Conservation (phyloP, 2,113 vertebrate species). For the Tricholaema leucomelas region DNA sequence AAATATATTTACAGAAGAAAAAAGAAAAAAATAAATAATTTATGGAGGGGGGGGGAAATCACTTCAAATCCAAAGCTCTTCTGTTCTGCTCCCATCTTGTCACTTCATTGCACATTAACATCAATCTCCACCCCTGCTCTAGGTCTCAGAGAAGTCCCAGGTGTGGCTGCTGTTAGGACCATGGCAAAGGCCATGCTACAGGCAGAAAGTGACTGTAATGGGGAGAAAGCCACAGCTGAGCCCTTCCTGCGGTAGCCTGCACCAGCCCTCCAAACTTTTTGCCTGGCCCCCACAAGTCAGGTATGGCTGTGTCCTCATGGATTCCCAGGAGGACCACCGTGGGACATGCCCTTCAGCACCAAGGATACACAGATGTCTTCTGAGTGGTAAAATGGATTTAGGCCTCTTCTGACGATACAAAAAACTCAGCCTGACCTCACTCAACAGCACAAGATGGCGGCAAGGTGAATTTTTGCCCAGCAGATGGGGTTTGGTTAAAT, state of each 20-base stretch:
- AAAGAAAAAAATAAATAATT: conserved; percentile 97
- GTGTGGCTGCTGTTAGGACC: background rate
- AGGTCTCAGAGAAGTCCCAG: background rate
- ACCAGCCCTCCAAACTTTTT: background rate
- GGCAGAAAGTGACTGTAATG: background rate
- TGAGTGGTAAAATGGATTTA: background rate
- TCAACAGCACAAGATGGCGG: background rate
- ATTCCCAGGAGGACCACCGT: background rate
- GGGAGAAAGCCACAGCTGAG: background rate
- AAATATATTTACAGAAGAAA: conserved; percentile 99
- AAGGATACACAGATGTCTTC: background rate
- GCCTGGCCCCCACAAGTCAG: background rate
- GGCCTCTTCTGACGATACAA: background rate
- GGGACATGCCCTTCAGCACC: background rate
- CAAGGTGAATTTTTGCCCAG: conserved; percentile 33
- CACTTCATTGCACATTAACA: conserved; percentile 79
- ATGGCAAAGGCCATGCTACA: background rate
- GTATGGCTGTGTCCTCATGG: background rate
- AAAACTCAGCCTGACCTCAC: background rate
- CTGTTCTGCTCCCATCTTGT: conserved; percentile 82
- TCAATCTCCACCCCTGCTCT: conserved; percentile 26
- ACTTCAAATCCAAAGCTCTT: conserved; percentile 88
- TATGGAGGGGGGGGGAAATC: conserved; percentile 73
- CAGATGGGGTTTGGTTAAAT: conserved; percentile 33
- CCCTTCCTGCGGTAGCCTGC: background rate